Percentiles rank a stretch among this genome's conserved stretches.
These are phyloP conservation scores for Alloscopus bannaensis DNA, from an alignment of 2,888 invertebrate genomes.

Conservation along the genomic window DNA sequence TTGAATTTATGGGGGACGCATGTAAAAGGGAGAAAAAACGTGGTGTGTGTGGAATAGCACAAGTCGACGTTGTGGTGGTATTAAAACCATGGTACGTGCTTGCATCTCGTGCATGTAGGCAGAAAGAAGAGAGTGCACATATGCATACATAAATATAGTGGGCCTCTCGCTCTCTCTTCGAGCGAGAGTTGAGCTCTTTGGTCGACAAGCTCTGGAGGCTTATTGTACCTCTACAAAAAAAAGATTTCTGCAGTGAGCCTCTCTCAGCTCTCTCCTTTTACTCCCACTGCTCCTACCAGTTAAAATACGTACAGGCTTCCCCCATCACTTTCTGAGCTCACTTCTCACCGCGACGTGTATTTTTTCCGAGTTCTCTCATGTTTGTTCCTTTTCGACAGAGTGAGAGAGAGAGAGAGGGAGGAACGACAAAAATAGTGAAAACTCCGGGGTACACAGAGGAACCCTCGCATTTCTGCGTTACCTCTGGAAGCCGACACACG, in stretches of 20 bases:
- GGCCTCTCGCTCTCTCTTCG: neutral
- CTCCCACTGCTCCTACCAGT: constrained; percentile 14
- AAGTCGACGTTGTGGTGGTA: constrained; percentile 50
- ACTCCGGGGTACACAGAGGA: constrained; percentile 48
- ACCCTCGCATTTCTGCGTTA: constrained; percentile 37
- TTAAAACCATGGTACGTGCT: constrained; percentile 53
- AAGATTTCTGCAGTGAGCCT: constrained; percentile 33
- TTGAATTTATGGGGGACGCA: constrained; percentile 45
- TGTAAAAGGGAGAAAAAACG: constrained; percentile 37
- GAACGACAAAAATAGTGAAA: constrained; percentile 45
- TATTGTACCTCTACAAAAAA: constrained; percentile 50
- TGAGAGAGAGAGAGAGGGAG: neutral
- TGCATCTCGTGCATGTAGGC: constrained; percentile 17
- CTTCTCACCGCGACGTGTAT: constrained; percentile 32
- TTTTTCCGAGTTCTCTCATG: constrained; percentile 15
- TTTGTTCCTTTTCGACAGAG: constrained; percentile 40
- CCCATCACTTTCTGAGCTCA: too few relatives aligned
- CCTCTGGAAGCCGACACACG: constrained; percentile 32
- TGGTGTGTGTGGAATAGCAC: constrained; percentile 39
- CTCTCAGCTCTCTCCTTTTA: neutral
- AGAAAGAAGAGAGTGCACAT: neutral
- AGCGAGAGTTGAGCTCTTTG: neutral
- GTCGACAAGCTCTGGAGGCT: constrained; percentile 19
- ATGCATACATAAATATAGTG: neutral
- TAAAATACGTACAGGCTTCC: too few relatives aligned